These are phyloP conservation scores for Mobula hypostoma DNA, from an alignment of 2,113 vertebrate genomes.

Conservation along the genomic window DNA sequence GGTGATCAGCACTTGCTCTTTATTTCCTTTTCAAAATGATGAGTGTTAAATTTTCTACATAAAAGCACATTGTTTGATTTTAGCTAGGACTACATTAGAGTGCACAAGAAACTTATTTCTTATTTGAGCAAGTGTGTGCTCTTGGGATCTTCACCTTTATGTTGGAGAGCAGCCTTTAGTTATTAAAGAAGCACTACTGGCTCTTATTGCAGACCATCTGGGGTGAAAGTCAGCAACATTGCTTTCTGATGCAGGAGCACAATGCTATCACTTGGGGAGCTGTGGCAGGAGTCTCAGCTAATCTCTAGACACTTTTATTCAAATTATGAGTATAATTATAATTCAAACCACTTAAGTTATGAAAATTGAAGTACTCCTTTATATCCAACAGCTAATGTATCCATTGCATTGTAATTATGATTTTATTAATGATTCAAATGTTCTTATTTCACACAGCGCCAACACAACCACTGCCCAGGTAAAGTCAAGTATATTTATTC, in stretches of 20 bases:
- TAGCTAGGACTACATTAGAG: neutral
- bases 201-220: neutral
- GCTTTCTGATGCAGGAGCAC: neutral
- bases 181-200: no score
- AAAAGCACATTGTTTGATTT: neutral
- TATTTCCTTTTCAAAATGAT: neutral
- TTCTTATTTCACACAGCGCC: conserved; percentile 18
- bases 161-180: neutral
- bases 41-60: neutral
- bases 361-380: neutral
- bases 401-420: neutral
- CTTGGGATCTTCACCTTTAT: neutral
- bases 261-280: neutral
- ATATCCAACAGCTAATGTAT: neutral
- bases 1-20: neutral
- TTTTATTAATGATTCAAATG: neutral
- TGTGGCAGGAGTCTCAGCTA: neutral
- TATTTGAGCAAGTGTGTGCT: no score
- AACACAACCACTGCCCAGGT: conserved; percentile 12
- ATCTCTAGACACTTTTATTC: neutral
- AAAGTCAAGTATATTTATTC: neutral
- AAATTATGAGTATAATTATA: neutral
- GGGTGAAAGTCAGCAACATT: neutral
- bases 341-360: neutral
- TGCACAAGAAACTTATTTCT: neutral